A percentile compares a stretch with the other conserved stretches of the same genome.
Conservation (phyloP, 2,797 vertebrate genomes). For the Garrulus glandarius region DNA sequence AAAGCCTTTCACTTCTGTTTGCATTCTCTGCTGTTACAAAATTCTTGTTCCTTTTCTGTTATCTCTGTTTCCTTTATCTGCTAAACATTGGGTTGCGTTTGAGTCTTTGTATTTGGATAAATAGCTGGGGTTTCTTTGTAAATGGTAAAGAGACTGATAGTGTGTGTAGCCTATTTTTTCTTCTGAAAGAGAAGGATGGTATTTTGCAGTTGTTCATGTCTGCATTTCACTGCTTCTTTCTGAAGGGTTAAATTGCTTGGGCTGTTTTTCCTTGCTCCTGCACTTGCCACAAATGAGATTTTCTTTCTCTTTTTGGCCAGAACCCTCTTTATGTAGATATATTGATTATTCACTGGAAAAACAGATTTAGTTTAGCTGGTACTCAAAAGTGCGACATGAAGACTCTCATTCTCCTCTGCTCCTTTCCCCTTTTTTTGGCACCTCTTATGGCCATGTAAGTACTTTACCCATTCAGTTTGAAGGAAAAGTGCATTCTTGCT, state of each 20-base stretch:
- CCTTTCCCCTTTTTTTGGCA: background rate
- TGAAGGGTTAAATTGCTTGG: background rate
- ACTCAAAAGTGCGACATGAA: background rate
- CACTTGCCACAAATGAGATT: background rate
- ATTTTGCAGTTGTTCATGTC: background rate
- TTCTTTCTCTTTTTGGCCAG: background rate
- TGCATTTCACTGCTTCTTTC: background rate
- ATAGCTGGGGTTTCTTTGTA: background rate
- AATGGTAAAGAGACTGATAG: background rate
- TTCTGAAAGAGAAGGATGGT: background rate
- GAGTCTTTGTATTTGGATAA: background rate
- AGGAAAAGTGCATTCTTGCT: background rate
- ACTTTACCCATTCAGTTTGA: background rate
- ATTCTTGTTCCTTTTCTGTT: background rate
- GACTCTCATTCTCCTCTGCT: background rate
- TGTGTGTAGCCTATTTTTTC: background rate
- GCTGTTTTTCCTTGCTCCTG: background rate
- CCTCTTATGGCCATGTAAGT: background rate
- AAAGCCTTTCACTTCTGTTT: background rate
- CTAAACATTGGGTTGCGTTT: background rate
- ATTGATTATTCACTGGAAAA: background rate
- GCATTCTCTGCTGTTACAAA: background rate
- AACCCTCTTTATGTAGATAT: background rate
- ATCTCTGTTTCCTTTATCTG: background rate
- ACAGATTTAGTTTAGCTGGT: background rate